Evolutionary conservation across 2,888 invertebrate species (phyloP).

Genomic region (Eupithecia subfuscata): DNA sequence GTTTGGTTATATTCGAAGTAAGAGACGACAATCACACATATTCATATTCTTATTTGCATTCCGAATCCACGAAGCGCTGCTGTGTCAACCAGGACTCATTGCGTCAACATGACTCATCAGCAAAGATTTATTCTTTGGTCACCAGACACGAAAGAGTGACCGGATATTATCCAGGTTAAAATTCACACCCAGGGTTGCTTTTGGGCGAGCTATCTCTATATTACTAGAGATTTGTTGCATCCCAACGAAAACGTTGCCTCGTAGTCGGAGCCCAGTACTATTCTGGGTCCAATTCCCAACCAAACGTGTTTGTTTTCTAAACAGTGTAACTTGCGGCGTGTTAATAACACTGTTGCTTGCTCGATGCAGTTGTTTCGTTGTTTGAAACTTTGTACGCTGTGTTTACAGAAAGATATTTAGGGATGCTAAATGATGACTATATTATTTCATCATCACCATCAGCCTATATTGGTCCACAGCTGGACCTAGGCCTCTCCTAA

Average conservation of each 20-base stretch:
- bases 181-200: background rate
- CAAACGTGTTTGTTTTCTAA: slow-evolving; percentile 48
- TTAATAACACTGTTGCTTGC: slow-evolving; percentile 39
- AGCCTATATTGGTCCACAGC: no score
- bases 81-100: no score
- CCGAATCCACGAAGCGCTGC: no score
- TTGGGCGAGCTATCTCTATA: background rate
- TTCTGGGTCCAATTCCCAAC: slow-evolving; percentile 43
- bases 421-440: background rate
- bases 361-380: slow-evolving; percentile 19
- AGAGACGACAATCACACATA: no score
- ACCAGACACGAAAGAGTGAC: background rate
- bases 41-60: no score
- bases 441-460: no score
- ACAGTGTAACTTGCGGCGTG: slow-evolving; percentile 39
- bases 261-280: slow-evolving; percentile 26
- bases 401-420: slow-evolving; percentile 3
- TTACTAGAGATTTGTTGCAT: background rate
- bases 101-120: background rate
- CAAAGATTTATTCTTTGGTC: no score
- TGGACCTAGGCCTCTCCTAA: no score
- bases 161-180: background rate
- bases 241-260: background rate
- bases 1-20: no score
- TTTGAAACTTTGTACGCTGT: slow-evolving; percentile 9